Evolutionary conservation across 2,888 invertebrate genomes (phyloP).

Genomic region (Epirrhoe tristata): DNA sequence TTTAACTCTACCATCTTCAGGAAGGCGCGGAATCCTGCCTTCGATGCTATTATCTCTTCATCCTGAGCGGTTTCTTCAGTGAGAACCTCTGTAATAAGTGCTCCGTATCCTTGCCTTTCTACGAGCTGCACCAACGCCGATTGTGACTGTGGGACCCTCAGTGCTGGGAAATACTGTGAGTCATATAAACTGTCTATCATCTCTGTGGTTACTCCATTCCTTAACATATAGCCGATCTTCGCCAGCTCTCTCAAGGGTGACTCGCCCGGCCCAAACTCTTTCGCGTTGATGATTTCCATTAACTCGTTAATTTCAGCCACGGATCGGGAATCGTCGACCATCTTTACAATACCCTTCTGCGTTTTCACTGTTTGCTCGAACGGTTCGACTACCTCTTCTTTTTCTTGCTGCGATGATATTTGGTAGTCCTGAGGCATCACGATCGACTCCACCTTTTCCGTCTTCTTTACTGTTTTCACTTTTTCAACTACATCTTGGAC

Average conservation of each 20-base stretch:
- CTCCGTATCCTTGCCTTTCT: constrained; percentile 92
- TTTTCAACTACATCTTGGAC: constrained; percentile 82
- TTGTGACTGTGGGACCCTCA: constrained; percentile 93
- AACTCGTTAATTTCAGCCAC: constrained; percentile 91
- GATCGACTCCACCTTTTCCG: constrained; percentile 80
- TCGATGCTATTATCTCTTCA: constrained; percentile 91
- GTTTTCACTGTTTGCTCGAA: constrained; percentile 84
- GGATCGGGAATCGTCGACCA: constrained; percentile 84
- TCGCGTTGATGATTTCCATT: constrained; percentile 89
- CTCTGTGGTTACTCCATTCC: constrained; percentile 90
- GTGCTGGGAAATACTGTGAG: constrained; percentile 91
- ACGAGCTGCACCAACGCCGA: constrained; percentile 93
- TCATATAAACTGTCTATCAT: constrained; percentile 92
- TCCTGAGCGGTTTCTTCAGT: constrained; percentile 92
- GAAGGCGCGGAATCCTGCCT: constrained; percentile 94
- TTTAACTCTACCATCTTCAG: constrained; percentile 93
- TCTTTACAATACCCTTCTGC: constrained; percentile 82
- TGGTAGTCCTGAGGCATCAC: constrained; percentile 85
- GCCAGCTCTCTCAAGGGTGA: constrained; percentile 92
- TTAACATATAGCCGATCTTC: constrained; percentile 91
- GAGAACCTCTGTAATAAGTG: constrained; percentile 92
- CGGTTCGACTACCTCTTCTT: constrained; percentile 82
- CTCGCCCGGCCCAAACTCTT: constrained; percentile 93
- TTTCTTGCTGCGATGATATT: constrained; percentile 81
- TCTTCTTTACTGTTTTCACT: constrained; percentile 85